A percentile compares a stretch with the other conserved stretches of the same genome.
Evolutionary conservation across 2,113 vertebrate genomes (phyloP).

Genomic region (Macrotis lagotis): DNA sequence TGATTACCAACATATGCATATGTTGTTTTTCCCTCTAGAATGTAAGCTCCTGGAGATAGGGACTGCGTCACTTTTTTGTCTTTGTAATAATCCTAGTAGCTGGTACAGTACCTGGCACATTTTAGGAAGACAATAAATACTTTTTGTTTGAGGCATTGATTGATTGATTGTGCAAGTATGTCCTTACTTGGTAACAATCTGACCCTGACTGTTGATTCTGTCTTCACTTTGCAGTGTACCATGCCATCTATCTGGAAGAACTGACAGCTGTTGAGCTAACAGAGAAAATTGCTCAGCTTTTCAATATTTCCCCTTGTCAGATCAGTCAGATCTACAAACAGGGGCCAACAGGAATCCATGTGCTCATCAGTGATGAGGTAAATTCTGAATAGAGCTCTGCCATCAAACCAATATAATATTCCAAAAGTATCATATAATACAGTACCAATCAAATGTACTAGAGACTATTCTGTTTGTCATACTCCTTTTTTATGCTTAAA

Average conservation of each 20-base stretch:
- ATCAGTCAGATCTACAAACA: constrained; percentile 98
- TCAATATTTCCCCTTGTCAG: constrained; percentile 94
- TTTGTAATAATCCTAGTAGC: not conserved
- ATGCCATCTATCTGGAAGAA: constrained; percentile 96
- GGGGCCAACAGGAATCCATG: constrained; percentile 96
- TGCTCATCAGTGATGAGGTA: constrained; percentile 97
- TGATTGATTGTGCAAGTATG: not conserved
- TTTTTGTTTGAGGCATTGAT: not conserved
- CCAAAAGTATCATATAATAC: not conserved
- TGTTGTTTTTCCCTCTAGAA: not conserved
- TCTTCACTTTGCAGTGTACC: constrained; percentile 89
- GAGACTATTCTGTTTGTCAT: constrained; percentile 7
- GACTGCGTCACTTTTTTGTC: not conserved
- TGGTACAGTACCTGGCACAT: not conserved
- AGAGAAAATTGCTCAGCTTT: constrained; percentile 96
- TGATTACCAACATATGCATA: not conserved
- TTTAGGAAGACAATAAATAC: not conserved
- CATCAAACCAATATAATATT: not conserved
- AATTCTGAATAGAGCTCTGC: not conserved
- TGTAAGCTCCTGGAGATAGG: not conserved
- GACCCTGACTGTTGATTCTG: not conserved
- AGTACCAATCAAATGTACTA: not conserved
- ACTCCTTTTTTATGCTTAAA: constrained; percentile 35
- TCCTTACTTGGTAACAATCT: not conserved
- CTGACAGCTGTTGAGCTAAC: constrained; percentile 91